phyloP scores from a whole-genome alignment of 2,113 vertebrate species.

The Lepus timidus region DNA sequence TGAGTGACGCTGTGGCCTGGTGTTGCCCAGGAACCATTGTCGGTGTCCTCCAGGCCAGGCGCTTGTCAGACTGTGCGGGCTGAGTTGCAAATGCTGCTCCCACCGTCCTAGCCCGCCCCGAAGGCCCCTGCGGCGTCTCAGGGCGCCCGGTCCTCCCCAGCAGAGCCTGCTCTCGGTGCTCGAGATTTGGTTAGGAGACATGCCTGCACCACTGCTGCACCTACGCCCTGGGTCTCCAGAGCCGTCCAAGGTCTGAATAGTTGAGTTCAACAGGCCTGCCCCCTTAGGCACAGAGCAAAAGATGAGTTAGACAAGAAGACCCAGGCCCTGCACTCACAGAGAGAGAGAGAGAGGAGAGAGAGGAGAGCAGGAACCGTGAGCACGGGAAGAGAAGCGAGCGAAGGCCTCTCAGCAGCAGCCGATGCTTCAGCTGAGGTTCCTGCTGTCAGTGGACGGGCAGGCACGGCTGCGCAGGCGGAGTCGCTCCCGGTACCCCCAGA shows the following conservation, averaged over 20 bases:
- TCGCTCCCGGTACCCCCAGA: too few species aligned
- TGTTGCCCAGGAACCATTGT: neutral
- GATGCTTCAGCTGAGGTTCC: neutral
- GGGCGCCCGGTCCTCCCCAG: neutral
- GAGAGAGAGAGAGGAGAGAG: too few species aligned
- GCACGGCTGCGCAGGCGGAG: neutral
- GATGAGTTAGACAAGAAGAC: neutral
- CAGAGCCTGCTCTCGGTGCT: neutral
- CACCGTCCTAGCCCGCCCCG: neutral
- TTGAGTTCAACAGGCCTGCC: neutral
- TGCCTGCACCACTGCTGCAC: fast-evolving
- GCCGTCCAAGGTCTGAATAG: neutral
- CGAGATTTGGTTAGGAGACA: too few species aligned
- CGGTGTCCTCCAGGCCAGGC: too few species aligned
- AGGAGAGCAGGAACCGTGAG: neutral
- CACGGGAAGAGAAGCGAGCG: fast-evolving
- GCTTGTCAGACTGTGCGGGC: neutral
- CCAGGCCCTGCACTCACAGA: neutral
- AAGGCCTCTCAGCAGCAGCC: neutral
- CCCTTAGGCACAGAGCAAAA: neutral
- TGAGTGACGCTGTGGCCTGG: neutral
- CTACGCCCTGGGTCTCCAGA: neutral
- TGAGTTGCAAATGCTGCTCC: neutral
- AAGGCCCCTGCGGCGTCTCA: neutral
- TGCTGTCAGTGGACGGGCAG: fast-evolving